Evolutionary conservation across 2,888 invertebrate species (phyloP).

Genomic region (Parnassius glacialis): DNA sequence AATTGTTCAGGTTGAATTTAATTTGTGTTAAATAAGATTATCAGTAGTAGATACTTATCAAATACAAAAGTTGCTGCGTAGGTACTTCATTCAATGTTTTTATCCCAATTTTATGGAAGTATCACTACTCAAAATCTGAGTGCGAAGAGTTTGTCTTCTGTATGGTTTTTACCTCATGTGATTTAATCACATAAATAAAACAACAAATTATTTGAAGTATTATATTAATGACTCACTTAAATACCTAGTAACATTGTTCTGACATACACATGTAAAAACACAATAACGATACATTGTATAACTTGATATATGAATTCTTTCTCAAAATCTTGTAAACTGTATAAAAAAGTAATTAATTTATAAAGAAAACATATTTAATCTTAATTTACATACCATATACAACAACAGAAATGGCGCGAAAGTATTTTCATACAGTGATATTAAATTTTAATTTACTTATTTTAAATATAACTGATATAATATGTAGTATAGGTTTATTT

Average conservation of each 20-base stretch:
- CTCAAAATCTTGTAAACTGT: not conserved
- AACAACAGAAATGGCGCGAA: not conserved
- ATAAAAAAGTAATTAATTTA: no score
- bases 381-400: not conserved
- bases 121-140: no score
- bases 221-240: constrained; percentile 47
- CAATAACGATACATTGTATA: constrained; percentile 26
- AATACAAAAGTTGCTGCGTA: no score
- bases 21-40: no score
- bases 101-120: no score
- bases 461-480: no score
- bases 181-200: constrained; percentile 4
- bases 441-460: not conserved
- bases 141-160: no score
- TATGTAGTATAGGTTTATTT: no score
- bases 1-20: no score
- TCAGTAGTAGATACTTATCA: no score
- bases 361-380: not conserved
- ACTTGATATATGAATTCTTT: constrained; percentile 1
- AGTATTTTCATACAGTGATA: not conserved
- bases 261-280: constrained; percentile 29
- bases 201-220: constrained; percentile 31
- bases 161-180: no score
- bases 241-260: constrained; percentile 38
- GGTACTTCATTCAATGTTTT: no score